Percentiles rank a stretch among this genome's conserved stretches.
Evolutionary conservation across 2,888 invertebrate species (phyloP).

Genomic region (Megamerina dolium): DNA sequence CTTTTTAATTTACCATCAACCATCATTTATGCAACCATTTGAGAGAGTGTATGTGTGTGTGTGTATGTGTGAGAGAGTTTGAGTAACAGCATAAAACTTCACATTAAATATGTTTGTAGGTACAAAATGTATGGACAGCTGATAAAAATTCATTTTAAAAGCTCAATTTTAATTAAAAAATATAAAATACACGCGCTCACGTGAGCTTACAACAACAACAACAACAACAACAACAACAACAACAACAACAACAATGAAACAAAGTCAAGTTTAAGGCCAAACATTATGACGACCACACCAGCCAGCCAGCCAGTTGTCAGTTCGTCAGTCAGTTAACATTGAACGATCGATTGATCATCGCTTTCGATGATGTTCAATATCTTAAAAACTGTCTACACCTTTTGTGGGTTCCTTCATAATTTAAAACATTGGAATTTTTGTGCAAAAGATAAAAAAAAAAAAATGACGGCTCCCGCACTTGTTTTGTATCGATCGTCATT

Average conservation of each 20-base stretch:
- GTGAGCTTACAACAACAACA: not conserved
- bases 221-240: conserved; percentile 8
- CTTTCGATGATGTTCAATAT: not conserved
- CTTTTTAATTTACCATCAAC: conserved; percentile 45
- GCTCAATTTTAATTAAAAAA: conserved; percentile 46
- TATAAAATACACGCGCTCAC: too few relatives aligned
- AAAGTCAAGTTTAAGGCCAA: too few relatives aligned
- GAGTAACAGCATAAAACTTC: too few relatives aligned
- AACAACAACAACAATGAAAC: conserved; percentile 6
- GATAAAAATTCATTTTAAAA: conserved; percentile 46
- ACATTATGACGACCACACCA: not conserved
- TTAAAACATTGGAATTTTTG: not conserved
- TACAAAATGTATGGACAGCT: conserved; percentile 31
- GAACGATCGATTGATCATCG: not conserved
- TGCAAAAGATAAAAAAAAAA: too few relatives aligned
- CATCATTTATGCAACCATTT: too few relatives aligned
- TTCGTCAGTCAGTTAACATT: not conserved
- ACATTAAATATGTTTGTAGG: too few relatives aligned
- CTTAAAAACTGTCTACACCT: conserved; percentile 7
- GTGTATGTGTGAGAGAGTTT: too few relatives aligned
- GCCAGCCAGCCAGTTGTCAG: conserved; percentile 18
- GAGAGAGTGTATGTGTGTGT: too few relatives aligned
- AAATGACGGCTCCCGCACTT: conserved; percentile 29
- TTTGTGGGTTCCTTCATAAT: not conserved
- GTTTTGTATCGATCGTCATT: too few relatives aligned